These are phyloP conservation scores for Apis florea DNA, from an alignment of 1,140 invertebrate genomes.

Conservation along the genomic window DNA sequence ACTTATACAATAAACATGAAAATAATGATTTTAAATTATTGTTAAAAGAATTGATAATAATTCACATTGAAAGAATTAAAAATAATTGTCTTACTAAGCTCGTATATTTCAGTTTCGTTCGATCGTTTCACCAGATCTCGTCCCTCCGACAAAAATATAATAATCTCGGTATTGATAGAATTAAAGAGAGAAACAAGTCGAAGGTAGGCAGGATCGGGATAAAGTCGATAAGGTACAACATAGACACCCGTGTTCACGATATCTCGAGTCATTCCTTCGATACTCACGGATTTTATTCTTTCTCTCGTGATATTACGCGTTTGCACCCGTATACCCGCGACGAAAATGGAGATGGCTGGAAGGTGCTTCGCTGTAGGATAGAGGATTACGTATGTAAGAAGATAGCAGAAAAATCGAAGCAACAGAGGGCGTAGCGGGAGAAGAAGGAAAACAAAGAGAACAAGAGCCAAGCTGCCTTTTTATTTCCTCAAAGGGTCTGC, in stretches of 20 bases:
- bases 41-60: no score
- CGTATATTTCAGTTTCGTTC: neutral
- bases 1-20: neutral
- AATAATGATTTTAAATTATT: no score
- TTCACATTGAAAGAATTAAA: neutral
- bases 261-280: constrained; percentile 70
- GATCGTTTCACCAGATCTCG: neutral
- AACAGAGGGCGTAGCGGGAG: neutral
- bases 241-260: constrained; percentile 41
- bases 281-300: constrained; percentile 72
- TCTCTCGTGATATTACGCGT: constrained; percentile 69
- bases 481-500: constrained; percentile 64
- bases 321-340: constrained; percentile 64
- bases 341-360: constrained; percentile 28
- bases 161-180: constrained; percentile 22
- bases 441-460: constrained; percentile 30
- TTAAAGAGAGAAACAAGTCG: constrained; percentile 3
- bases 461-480: constrained; percentile 57
- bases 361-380: constrained; percentile 11
- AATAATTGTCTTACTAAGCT: neutral
- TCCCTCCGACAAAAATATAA: neutral
- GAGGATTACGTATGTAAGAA: constrained; percentile 26
- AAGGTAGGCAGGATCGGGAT: constrained; percentile 6
- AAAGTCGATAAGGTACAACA: constrained; percentile 26
- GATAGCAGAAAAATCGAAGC: constrained; percentile 11